A percentile compares a stretch with the other conserved stretches of the same genome.
Conservation (phyloP, 2,797 vertebrate genomes). For the Hippocampus kuda region DNA sequence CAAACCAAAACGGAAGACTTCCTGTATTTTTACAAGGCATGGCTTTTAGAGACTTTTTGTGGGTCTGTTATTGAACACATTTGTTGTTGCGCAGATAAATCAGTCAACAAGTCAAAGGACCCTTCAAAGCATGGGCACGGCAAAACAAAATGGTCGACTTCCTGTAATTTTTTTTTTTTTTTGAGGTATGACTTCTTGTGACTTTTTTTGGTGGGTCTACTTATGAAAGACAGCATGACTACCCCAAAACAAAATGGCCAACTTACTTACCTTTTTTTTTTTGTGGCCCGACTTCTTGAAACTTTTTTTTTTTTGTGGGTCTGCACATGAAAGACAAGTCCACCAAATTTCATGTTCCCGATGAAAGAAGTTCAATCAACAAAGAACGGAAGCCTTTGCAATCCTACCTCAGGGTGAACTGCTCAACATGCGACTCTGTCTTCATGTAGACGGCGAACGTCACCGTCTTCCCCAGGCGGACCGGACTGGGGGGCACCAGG, state of each 20-base stretch:
- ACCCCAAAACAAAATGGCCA: not conserved
- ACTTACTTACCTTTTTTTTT: no score
- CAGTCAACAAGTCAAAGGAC: not conserved
- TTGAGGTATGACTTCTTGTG: not conserved
- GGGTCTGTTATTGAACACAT: not conserved
- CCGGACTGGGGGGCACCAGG: constrained; percentile 73
- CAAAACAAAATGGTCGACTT: not conserved
- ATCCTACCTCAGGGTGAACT: constrained; percentile 85
- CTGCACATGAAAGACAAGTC: not conserved
- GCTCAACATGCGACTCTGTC: constrained; percentile 70
- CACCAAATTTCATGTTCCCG: not conserved
- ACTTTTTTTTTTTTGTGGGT: not conserved
- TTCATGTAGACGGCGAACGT: constrained; percentile 79
- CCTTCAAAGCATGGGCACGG: not conserved
- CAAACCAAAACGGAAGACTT: not conserved
- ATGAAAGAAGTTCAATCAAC: not conserved
- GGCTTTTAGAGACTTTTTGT: not conserved
- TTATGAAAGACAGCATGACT: not conserved
- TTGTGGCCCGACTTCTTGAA: not conserved
- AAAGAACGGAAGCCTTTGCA: not conserved
- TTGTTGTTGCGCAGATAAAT: not conserved
- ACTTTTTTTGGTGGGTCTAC: not conserved
- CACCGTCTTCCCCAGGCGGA: constrained; percentile 81
- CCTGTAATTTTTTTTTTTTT: no score
- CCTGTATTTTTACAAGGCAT: not conserved